phyloP scores from a whole-genome alignment of 2,113 vertebrate species.

The Meriones unguiculatus region DNA sequence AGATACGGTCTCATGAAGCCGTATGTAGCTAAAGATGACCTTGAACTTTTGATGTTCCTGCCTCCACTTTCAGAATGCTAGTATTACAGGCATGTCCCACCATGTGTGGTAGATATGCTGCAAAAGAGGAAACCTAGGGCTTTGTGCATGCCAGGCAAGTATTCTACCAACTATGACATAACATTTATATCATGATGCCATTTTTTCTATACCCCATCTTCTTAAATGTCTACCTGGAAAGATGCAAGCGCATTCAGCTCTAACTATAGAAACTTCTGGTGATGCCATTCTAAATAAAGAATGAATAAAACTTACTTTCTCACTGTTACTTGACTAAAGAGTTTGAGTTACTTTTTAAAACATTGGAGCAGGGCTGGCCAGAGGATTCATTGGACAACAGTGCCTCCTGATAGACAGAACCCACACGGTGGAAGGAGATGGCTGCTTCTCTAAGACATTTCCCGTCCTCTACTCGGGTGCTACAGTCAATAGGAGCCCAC shows the following conservation, averaged over 20 bases:
- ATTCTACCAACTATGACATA: neutral
- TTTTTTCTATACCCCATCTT: neutral
- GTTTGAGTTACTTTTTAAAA: constrained; percentile 8
- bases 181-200: neutral
- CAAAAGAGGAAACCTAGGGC: neutral
- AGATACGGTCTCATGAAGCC: neutral
- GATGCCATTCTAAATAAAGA: neutral
- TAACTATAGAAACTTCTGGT: neutral
- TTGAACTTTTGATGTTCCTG: neutral
- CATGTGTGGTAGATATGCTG: too few relatives aligned
- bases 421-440: neutral
- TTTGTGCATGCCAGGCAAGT: neutral
- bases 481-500: neutral
- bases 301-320: neutral
- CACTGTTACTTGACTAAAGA: constrained; percentile 47
- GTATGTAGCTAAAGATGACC: neutral
- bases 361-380: neutral
- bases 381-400: neutral
- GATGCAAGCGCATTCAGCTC: neutral
- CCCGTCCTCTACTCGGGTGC: neutral
- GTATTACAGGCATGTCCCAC: neutral
- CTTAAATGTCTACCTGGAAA: neutral
- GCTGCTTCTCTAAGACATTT: neutral
- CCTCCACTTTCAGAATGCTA: neutral
- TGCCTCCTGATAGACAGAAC: neutral